Base-by-base conservation (phyloP, 2,113 vertebrate genomes). In the Callipepla californica region DNA sequence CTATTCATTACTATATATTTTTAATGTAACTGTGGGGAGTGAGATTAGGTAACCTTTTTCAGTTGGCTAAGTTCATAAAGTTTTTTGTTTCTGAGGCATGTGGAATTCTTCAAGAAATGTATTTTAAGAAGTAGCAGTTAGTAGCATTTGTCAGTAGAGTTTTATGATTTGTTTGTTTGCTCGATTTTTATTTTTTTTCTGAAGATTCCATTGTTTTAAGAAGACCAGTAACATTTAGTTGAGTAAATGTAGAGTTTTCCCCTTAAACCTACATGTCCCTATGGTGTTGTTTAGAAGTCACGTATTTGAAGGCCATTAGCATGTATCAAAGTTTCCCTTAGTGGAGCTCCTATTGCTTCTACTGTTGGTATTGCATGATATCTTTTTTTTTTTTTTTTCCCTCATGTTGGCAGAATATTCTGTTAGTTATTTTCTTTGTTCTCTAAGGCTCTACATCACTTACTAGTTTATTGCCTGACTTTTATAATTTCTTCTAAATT, bases 391-490 rank as follows among this genome's bases (percentile, higher is more conserved):
- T 11, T 40, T 75, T 78, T 80, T 81, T 90, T 75, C 5, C 40
- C 42, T 89, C 40, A 89, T n/a, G 81, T 72, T 89, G 86, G 26
- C 48, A 85, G 36, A 75, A 51, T 44, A 61, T 92, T 76, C 30
- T 11, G 17, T 65, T 92, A 80, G 51, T 73, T 78, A 93, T 92
- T 93, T 87, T 89, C 30, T 82, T 87, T 85, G 26, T 66, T 94
- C 13, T 74, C 45, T 76, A 53, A 80, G 30, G 2, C 11, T 69
- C 79, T 79, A 62, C 1, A 11, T 79, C 59, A 76, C 69, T 91
- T 48, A 53, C 42, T 77, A 36, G 9, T 73, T 69, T 85, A 89
- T 62, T 67, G 62, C 72, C 68, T 87, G 13, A n/a, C 50, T 76
- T 76, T 91, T 87, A 36, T 66, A 69, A 80, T 80, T 13, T 62